phyloP scores from a whole-genome alignment of 35 echinoderm and acorn worm genomes.

The Hemicentrotus pulcherrimus region DNA sequence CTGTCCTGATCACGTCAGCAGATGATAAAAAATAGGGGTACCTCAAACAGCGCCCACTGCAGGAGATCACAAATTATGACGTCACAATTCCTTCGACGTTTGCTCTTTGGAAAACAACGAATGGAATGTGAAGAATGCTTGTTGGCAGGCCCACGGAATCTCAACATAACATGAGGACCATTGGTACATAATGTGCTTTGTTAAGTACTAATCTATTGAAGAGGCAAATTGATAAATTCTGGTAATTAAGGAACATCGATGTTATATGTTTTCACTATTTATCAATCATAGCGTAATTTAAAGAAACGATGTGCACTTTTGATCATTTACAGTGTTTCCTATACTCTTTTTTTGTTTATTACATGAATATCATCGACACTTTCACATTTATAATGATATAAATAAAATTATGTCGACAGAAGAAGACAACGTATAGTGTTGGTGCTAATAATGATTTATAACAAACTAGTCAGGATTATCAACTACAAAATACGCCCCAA shows the following conservation, averaged over 20 bases:
- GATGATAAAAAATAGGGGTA: neutral
- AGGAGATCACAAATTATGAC: neutral
- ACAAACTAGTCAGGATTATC: too few species aligned
- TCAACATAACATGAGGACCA: neutral
- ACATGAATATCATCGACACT: too few species aligned
- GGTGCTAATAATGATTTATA: too few species aligned
- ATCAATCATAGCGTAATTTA: neutral
- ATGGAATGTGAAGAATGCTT: conserved; percentile 4
- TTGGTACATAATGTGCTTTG: neutral
- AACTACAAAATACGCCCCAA: too few species aligned
- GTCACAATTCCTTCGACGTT: conserved; percentile 22
- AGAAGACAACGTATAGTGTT: too few species aligned
- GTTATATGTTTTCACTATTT: neutral
- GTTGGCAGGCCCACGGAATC: neutral
- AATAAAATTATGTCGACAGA: too few species aligned
- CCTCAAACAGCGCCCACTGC: conserved; percentile 31
- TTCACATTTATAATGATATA: too few species aligned
- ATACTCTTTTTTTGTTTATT: too few species aligned
- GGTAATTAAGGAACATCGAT: neutral
- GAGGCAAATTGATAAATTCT: neutral
- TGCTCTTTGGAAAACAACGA: conserved; percentile 21
- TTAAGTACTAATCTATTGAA: neutral
- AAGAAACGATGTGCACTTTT: too few species aligned
- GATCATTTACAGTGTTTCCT: too few species aligned
- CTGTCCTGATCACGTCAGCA: neutral